These are phyloP conservation scores for Arctopsyche grandis DNA, from an alignment of 1,140 invertebrate genomes.

Conservation along the genomic window DNA sequence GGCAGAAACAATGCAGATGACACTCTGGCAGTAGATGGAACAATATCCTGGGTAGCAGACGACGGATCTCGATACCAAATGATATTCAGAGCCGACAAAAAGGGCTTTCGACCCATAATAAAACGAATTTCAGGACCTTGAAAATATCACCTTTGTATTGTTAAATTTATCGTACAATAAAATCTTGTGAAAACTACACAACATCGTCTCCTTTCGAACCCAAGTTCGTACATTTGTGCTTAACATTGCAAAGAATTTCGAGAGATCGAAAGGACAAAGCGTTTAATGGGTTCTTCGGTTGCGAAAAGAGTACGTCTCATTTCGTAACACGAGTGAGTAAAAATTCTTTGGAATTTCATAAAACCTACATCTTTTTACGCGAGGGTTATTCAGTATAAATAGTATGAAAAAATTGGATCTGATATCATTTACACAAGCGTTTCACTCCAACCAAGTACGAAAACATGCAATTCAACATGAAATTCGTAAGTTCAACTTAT, in stretches of 20 bases:
- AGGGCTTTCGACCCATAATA: conserved; percentile 76
- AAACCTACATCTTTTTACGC: neutral
- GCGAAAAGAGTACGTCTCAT: neutral
- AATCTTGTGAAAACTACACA: neutral
- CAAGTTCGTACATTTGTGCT: too few relatives aligned
- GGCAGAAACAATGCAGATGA: conserved; percentile 72
- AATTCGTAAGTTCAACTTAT: neutral
- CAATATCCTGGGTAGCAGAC: conserved; percentile 71
- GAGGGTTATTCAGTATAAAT: neutral
- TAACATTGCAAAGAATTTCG: too few relatives aligned
- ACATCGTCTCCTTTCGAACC: too few relatives aligned
- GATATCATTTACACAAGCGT: neutral
- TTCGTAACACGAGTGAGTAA: neutral
- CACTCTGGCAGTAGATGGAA: conserved; percentile 70
- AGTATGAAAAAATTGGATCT: neutral
- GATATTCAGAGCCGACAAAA: conserved; percentile 80
- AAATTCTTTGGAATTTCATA: neutral
- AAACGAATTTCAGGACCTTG: conserved; percentile 56
- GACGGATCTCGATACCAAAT: conserved; percentile 79
- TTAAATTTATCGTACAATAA: neutral
- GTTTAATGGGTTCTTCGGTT: neutral
- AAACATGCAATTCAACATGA: neutral
- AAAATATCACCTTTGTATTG: neutral
- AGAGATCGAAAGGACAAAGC: conserved; percentile 1
- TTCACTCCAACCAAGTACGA: neutral